Base-by-base conservation (phyloP, 2,797 vertebrate genomes). In the Lacerta agilis region DNA sequence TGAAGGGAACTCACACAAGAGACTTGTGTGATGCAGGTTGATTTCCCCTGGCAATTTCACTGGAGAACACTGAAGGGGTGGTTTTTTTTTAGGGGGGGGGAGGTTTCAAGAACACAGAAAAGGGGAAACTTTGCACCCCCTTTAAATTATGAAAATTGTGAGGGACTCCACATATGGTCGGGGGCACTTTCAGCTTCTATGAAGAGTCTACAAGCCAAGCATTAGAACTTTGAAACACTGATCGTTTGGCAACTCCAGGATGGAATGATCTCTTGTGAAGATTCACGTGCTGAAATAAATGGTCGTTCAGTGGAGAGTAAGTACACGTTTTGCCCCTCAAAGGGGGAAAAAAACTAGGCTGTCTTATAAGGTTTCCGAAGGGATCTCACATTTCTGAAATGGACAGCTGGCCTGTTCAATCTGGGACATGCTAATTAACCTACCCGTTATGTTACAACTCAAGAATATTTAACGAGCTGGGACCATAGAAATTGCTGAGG, bases 241-340 rank as follows among this genome's bases (percentile, higher is more conserved):
- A 76, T 33, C 2, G 18, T 15, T n/a, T 13, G 7, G 69, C 9
- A 73, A 69, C 67, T 25, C n/a, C 5, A 85, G 81, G 43, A 78
- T 73, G 80, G 87, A 93, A 87, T 94, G 55, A 45, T 23, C 78
- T 83, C 64, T 85, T 96, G 89, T 94, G 66, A 90, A 93, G 94
- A 94, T 95, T 95, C 93, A 93, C 88, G 87, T 94, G 88, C 91
- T 86, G 88, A 92, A 94, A 95, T 77, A 83, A 92, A 91, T 93
- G 89, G 90, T 55, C 79, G 78, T 94, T 90, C 86, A 95, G 91
- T 91, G 91, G 90, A 87, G 95, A 92, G 88, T 92, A 92, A 92
- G 95, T 90, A 94, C 45, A 36, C 29, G 76, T 90, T 89, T 89
- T 91, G 90, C 89, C 94, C 69, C 79, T 94, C 82, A 92, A 92